phyloP scores from a whole-genome alignment of 2,113 vertebrate genomes.

The Pachyramphus minor region DNA sequence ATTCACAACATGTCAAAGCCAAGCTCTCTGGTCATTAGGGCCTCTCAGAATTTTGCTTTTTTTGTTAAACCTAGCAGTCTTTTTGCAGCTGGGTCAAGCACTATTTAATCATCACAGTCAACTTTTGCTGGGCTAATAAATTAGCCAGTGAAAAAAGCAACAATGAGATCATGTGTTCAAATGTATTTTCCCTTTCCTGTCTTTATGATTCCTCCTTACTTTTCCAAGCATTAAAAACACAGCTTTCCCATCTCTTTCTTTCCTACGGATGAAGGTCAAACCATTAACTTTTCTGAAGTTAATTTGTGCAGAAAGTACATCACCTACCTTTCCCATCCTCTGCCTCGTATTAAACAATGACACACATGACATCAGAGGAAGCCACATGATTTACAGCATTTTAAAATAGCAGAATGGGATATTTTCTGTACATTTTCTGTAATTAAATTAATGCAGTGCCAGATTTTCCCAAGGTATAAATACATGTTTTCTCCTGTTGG shows the following conservation, averaged over 20 bases:
- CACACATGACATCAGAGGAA: constrained; percentile 48
- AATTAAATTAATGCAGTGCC: constrained; percentile 1
- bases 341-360: constrained; percentile 51
- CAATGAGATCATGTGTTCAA: constrained; percentile 42
- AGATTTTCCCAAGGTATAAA: constrained; percentile 33
- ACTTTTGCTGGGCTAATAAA: constrained; percentile 22
- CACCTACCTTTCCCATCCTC: constrained; percentile 11
- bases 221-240: constrained; percentile 1
- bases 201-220: constrained; percentile 44
- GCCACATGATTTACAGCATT: constrained; percentile 23
- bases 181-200: constrained; percentile 44
- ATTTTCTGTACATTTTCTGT: constrained; percentile 34
- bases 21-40: background rate
- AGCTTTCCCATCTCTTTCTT: constrained; percentile 5
- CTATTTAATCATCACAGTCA: background rate
- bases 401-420: constrained; percentile 53
- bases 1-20: background rate
- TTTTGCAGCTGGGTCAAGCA: background rate
- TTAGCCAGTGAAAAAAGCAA: constrained; percentile 13
- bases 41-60: background rate
- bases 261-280: constrained; percentile 34
- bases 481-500: background rate
- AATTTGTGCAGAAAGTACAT: constrained; percentile 33
- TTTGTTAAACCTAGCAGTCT: background rate
- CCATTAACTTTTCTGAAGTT: constrained; percentile 10